A percentile compares a stretch with the other conserved stretches of the same genome.
phyloP scores from a whole-genome alignment of 2,113 vertebrate genomes.

The Strix uralensis region DNA sequence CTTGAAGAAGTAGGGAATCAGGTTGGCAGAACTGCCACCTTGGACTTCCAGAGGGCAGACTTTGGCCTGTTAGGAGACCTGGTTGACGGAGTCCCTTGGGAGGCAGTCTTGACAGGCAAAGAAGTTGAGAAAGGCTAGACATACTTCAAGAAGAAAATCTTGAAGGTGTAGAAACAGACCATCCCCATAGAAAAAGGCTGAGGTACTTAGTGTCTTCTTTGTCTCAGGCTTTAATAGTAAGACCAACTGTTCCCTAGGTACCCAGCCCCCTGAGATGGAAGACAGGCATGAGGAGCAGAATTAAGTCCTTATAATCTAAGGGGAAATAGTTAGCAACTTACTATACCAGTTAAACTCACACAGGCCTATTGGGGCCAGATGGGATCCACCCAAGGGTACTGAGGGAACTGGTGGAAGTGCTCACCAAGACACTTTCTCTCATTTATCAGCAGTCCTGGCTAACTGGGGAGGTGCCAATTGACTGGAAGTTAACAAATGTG shows the following conservation, averaged over 20 bases:
- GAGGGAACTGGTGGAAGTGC: background rate
- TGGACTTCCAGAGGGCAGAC: background rate
- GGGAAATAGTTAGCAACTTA: background rate
- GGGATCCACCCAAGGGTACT: background rate
- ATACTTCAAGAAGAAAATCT: background rate
- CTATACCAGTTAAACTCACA: background rate
- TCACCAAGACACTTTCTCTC: background rate
- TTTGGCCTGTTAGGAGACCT: background rate
- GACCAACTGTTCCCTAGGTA: background rate
- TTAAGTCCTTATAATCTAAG: background rate
- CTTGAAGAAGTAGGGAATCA: background rate
- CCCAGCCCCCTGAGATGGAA: background rate
- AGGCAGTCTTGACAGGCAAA: background rate
- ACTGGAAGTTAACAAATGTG: background rate
- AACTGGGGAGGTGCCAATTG: background rate
- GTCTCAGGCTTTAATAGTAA: background rate
- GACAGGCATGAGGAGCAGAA: background rate
- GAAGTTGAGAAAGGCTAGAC: background rate
- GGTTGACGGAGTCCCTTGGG: background rate
- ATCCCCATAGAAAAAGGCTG: background rate
- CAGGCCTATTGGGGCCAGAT: background rate
- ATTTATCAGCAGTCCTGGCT: background rate
- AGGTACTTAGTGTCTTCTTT: background rate
- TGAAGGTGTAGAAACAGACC: background rate
- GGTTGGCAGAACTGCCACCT: background rate